Evolutionary conservation across 2,113 vertebrate genomes (phyloP), one percentile per base, ranked within the genome.

Genomic region (Oncorhynchus gorbuscha): DNA sequence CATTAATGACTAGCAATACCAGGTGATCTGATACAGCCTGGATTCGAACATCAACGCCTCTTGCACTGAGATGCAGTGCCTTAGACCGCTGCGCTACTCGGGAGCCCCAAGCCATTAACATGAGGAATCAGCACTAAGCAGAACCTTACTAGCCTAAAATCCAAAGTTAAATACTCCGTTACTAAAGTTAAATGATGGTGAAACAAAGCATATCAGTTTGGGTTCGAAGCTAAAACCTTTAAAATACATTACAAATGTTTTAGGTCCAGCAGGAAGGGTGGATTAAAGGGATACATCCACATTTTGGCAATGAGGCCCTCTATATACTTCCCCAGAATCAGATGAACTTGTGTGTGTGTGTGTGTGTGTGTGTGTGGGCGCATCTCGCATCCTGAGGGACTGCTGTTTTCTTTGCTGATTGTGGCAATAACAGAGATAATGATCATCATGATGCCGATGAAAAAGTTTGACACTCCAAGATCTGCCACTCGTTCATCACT

Each of bases 391-490:
- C 76, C 72, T 7, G 62, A 65, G 61, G 51, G 81, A 75, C 69
- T 71, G 81, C 79, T 45, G 39, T 45, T 45, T 45, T 45, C 39
- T 45, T 45, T 45, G 39, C 39, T 85, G 83, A 88, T 88, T 84
- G 82, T 81, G 77, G 87, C 84, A 85, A 77, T 75, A 85, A 89
- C 81, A 62, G 74, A 32, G 69, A 86, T 58, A 49, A 89, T 89
- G 79, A 87, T 80, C 74, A 75, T 75, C 74, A 79, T 79, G 83
- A 80, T 73, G 71, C 85, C 84, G 81, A 22, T 12, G 68, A 55
- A 0, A 81, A 81, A 84, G 76, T 72, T 72, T 85, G 79, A 79
- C 71, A n/a, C 84, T 76, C 79, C 82, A 62, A 72, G 24, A 72
- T n/a, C n/a, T n/a, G n/a, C n/a, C n/a, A n/a, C n/a, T n/a, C n/a